Evolutionary conservation across 2,113 vertebrate species (phyloP).

Genomic region (Canis aureus): DNA sequence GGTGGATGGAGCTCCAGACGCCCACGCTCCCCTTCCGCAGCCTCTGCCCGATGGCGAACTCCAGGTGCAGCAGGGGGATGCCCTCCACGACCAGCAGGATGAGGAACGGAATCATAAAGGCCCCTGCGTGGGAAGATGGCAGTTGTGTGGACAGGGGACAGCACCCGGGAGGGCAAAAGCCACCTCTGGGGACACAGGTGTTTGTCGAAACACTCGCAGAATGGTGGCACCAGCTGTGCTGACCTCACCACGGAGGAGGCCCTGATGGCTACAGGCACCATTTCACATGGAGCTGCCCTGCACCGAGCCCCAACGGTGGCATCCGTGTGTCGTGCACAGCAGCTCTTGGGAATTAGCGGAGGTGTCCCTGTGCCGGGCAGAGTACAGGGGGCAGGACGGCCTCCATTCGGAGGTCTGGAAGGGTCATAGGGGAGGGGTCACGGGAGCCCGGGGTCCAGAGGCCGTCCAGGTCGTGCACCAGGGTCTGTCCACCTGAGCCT

Average conservation of each 20-base stretch:
- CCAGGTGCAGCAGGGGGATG: slow-evolving; percentile 94
- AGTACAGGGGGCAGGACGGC: not conserved
- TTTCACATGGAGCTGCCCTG: fast-evolving
- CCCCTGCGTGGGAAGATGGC: slow-evolving; percentile 87
- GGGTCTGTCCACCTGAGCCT: not conserved
- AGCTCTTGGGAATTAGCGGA: not conserved
- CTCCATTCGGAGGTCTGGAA: not conserved
- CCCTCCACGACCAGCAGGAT: slow-evolving; percentile 97
- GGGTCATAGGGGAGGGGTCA: not conserved
- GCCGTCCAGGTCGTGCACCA: fast-evolving
- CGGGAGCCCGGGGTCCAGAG: not conserved
- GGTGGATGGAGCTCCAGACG: slow-evolving; percentile 94
- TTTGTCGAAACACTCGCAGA: not conserved
- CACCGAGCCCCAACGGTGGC: fast-evolving
- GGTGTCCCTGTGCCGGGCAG: fast-evolving
- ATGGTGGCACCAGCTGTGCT: not conserved
- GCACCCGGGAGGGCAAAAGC: fast-evolving
- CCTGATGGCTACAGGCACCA: not conserved
- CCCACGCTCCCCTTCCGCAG: slow-evolving; percentile 94
- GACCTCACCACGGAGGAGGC: fast-evolving
- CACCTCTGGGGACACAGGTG: not conserved
- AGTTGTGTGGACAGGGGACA: fast-evolving
- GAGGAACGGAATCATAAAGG: slow-evolving; percentile 99
- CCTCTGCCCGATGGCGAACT: slow-evolving; percentile 98
- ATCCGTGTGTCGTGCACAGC: fast-evolving